These are phyloP conservation scores for Caloenas nicobarica DNA, from an alignment of 2,113 vertebrate species.

Conservation along the genomic window DNA sequence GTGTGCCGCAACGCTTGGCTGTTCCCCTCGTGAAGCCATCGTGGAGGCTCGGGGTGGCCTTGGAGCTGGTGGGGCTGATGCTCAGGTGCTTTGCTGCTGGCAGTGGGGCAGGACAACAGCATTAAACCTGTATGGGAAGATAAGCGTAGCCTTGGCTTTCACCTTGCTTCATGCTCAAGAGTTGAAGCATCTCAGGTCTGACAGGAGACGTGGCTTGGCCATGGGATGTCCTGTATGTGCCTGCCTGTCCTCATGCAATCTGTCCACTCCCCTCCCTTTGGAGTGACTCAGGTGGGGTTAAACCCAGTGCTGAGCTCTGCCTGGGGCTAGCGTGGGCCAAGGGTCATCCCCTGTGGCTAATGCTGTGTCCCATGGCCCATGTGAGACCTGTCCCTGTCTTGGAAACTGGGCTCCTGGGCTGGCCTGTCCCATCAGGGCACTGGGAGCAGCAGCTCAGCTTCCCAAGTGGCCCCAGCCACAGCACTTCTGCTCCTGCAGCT, in stretches of 20 bases:
- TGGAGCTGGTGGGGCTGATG: not conserved
- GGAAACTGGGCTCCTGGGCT: not conserved
- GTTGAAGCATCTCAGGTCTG: not conserved
- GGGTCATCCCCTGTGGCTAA: not conserved
- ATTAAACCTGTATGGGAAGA: not conserved
- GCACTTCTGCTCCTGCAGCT: not conserved
- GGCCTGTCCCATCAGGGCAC: not conserved
- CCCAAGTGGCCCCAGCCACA: not conserved
- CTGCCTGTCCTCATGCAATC: not conserved
- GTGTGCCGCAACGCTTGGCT: accelerated
- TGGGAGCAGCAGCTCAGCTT: not conserved
- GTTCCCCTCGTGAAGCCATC: not conserved
- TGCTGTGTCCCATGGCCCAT: not conserved
- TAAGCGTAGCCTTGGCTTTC: not conserved
- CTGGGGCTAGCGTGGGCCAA: not conserved
- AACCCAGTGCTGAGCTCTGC: not conserved
- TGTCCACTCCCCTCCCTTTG: not conserved
- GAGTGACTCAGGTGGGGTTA: not conserved
- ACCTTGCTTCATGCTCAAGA: not conserved
- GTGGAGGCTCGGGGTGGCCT: not conserved
- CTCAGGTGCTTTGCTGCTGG: not conserved
- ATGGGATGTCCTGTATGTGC: accelerated
- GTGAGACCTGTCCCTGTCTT: not conserved
- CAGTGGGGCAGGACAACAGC: not conserved
- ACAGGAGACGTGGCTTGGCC: not conserved